A percentile compares a stretch with the other conserved stretches of the same genome.
Evolutionary conservation across 2,888 invertebrate species (phyloP).

Genomic region (Polymixis lichenea): DNA sequence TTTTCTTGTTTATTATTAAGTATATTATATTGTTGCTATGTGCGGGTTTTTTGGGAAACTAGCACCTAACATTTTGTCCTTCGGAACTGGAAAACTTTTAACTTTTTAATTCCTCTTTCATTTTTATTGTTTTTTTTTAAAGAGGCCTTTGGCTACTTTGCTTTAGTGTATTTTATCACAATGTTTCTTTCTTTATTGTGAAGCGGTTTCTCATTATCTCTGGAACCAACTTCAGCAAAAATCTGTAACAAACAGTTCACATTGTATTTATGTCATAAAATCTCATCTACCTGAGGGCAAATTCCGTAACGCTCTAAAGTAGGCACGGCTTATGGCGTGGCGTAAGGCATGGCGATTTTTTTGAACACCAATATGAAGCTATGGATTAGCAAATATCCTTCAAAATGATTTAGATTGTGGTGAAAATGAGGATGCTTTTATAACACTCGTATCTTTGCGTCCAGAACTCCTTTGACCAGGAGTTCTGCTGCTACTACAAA

Average conservation of each 20-base stretch:
- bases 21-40: not conserved
- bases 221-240: not conserved
- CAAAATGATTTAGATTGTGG: no score
- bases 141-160: no score
- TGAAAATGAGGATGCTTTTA: no score
- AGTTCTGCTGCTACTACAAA: not conserved
- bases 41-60: not conserved
- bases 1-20: constrained; percentile 20
- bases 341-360: no score
- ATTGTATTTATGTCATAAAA: not conserved
- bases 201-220: no score
- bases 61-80: not conserved
- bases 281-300: not conserved
- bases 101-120: no score
- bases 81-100: not conserved
- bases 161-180: not conserved
- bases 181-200: no score
- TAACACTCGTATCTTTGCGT: not conserved
- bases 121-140: no score
- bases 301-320: no score
- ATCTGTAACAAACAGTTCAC: not conserved
- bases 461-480: not conserved
- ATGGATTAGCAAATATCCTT: no score
- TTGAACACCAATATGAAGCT: no score
- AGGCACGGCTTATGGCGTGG: no score